phyloP scores from a whole-genome alignment of 2,797 vertebrate species.

The Hydrocynus forskahlii region DNA sequence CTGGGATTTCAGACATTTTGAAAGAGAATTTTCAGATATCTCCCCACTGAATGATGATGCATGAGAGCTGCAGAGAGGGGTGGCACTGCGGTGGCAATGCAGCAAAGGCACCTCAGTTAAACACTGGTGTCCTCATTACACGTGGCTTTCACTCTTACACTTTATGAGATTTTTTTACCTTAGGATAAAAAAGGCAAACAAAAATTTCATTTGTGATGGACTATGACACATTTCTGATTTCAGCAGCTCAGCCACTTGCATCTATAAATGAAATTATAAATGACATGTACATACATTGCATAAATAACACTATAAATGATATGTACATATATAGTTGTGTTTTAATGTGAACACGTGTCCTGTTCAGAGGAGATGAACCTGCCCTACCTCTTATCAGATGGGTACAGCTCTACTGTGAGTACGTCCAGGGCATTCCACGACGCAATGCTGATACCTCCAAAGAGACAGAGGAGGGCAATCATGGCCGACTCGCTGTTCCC shows the following conservation, averaged over 20 bases:
- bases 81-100: slow-evolving; percentile 46
- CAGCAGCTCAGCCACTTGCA: not conserved
- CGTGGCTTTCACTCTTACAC: not conserved
- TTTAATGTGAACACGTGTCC: not conserved
- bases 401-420: slow-evolving; percentile 95
- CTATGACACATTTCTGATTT: not conserved
- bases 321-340: too few species aligned
- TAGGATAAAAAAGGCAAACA: not conserved
- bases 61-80: slow-evolving; percentile 22
- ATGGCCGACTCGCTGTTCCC: slow-evolving; percentile 98
- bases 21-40: slow-evolving; percentile 45
- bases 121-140: not conserved
- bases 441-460: slow-evolving; percentile 96
- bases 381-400: slow-evolving; percentile 91
- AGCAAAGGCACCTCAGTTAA: slow-evolving; percentile 26
- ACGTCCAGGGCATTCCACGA: slow-evolving; percentile 96
- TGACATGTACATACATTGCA: not conserved
- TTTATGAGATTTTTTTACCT: not conserved
- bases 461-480: slow-evolving; percentile 96
- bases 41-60: slow-evolving; percentile 20
- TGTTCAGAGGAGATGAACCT: not conserved
- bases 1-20: slow-evolving; percentile 50
- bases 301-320: too few species aligned
- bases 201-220: too few species aligned
- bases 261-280: too few species aligned